Evolutionary conservation across 2,888 invertebrate species (phyloP).

Genomic region (Caenorhabditis becei): DNA sequence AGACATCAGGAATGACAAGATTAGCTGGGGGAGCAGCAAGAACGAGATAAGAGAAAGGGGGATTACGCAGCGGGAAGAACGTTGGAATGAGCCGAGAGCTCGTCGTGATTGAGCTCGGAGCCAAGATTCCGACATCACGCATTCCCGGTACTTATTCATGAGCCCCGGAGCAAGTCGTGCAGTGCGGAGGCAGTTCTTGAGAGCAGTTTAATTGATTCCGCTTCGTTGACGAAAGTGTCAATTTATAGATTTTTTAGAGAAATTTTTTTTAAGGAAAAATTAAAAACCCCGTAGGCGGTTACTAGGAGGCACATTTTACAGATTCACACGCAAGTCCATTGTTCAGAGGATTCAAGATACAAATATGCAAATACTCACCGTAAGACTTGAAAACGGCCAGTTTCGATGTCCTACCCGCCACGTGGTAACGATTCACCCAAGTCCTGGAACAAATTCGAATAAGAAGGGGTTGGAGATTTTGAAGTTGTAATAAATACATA

Average conservation of each 20-base stretch:
- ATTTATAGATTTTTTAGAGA: too few relatives aligned
- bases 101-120: not conserved
- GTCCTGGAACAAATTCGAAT: conserved; percentile 21
- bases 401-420: conserved; percentile 18
- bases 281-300: too few relatives aligned
- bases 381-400: conserved; percentile 1
- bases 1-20: conserved; percentile 14
- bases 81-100: not conserved
- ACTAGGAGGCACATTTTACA: not conserved
- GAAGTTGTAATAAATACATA: not conserved
- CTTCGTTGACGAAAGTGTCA: conserved; percentile 20
- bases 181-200: conserved; percentile 14
- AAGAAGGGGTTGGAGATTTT: not conserved
- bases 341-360: not conserved
- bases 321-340: not conserved
- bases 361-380: conserved; percentile 10
- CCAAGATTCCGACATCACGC: conserved; percentile 33
- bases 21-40: conserved; percentile 1
- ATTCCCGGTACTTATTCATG: conserved; percentile 46
- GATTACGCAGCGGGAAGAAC: not conserved
- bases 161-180: conserved; percentile 3
- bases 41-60: conserved; percentile 3
- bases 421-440: conserved; percentile 48
- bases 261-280: too few relatives aligned
- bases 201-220: conserved; percentile 20